These are phyloP conservation scores for Pseudolaguvia tuberculata DNA, from an alignment of 2,113 vertebrate genomes.

Conservation along the genomic window DNA sequence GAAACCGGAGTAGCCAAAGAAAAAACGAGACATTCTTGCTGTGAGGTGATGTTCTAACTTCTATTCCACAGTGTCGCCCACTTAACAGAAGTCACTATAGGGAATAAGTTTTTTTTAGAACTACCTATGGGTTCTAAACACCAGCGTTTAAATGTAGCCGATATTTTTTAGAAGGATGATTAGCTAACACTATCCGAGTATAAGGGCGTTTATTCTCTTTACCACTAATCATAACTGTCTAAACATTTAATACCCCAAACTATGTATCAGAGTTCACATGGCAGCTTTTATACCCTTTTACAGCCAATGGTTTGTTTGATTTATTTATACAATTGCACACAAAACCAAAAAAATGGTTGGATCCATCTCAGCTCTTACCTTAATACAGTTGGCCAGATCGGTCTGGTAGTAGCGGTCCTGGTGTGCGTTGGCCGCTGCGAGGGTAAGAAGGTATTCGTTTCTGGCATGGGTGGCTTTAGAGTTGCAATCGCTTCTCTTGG, in stretches of 20 bases:
- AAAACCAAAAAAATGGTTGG: background rate
- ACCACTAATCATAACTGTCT: background rate
- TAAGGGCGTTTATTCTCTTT: background rate
- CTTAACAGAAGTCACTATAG: background rate
- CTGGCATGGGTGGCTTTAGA: slow-evolving; percentile 93
- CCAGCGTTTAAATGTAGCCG: background rate
- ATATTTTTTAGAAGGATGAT: background rate
- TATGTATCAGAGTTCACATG: too few relatives aligned
- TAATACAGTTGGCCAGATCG: slow-evolving; percentile 89
- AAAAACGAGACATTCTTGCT: too few relatives aligned
- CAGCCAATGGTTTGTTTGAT: too few relatives aligned
- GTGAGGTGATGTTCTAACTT: too few relatives aligned
- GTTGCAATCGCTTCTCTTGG: slow-evolving; percentile 90
- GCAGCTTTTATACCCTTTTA: too few relatives aligned
- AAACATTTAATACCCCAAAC: too few relatives aligned
- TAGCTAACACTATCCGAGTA: too few relatives aligned
- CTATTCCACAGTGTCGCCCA: too few relatives aligned
- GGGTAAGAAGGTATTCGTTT: slow-evolving; percentile 94
- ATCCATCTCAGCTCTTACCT: slow-evolving; percentile 61
- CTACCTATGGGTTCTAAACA: background rate
- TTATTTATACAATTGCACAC: too few relatives aligned
- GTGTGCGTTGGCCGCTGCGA: slow-evolving; percentile 95
- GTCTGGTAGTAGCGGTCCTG: slow-evolving; percentile 96
- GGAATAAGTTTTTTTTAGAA: background rate
- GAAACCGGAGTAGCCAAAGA: too few relatives aligned